These are phyloP conservation scores for Tinea pellionella DNA, from an alignment of 2,888 invertebrate species.

Conservation along the genomic window DNA sequence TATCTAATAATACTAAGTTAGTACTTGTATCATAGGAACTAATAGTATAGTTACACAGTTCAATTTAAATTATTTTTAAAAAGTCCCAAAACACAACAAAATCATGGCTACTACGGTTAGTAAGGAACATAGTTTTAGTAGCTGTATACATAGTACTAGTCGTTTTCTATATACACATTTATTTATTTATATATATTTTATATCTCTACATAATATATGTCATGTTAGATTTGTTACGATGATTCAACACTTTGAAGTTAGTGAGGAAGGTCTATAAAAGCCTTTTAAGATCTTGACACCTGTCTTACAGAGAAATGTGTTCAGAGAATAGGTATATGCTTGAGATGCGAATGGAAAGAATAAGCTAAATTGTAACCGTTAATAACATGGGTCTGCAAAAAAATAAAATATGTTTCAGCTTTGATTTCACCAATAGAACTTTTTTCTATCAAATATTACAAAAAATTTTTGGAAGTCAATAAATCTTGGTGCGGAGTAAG, in stretches of 20 bases:
- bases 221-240: not conserved
- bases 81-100: too few relatives aligned
- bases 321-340: not conserved
- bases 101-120: too few relatives aligned
- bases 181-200: not conserved
- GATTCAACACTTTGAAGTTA: constrained; percentile 6
- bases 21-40: too few relatives aligned
- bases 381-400: not conserved
- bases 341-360: not conserved
- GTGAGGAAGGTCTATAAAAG: constrained; percentile 9
- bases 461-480: too few relatives aligned
- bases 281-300: not conserved
- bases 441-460: too few relatives aligned
- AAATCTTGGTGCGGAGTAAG: too few relatives aligned
- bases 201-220: not conserved
- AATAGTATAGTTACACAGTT: too few relatives aligned
- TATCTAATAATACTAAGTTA: too few relatives aligned
- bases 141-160: too few relatives aligned
- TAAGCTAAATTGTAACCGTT: not conserved
- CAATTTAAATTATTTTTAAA: too few relatives aligned
- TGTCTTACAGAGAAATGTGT: not conserved
- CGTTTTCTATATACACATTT: not conserved
- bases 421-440: too few relatives aligned
- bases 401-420: not conserved
- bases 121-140: too few relatives aligned